Evolutionary conservation across 2,113 vertebrate genomes (phyloP).

Genomic region (Plecturocebus donacophilus): DNA sequence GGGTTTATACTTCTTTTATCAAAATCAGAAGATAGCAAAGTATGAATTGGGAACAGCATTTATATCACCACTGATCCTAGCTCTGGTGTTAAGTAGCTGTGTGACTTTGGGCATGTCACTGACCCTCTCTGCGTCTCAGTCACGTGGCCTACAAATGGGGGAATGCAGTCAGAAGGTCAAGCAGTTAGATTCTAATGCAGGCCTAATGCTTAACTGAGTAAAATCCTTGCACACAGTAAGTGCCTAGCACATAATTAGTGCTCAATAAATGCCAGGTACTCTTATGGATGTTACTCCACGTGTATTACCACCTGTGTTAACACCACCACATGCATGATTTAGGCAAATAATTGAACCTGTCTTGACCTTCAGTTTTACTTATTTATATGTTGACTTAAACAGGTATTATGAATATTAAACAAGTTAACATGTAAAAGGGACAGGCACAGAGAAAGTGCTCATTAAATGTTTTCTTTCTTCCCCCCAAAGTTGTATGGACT

Average conservation of each 20-base stretch:
- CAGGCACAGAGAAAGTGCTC: neutral
- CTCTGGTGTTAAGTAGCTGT: neutral
- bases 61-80: neutral
- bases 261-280: neutral
- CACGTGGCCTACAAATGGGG: neutral
- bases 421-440: neutral
- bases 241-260: neutral
- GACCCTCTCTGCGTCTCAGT: neutral
- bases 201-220: neutral
- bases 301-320: neutral
- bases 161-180: neutral
- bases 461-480: neutral
- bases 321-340: neutral
- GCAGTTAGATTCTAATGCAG: neutral
- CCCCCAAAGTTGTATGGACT: neutral
- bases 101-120: neutral
- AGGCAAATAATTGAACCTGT: neutral
- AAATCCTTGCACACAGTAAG: neutral
- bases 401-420: neutral
- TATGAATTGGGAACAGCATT: neutral
- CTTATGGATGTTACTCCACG: neutral
- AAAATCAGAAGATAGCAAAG: neutral
- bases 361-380: neutral
- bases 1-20: neutral
- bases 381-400: neutral